Percentiles rank a stretch among this genome's conserved stretches.
These are phyloP conservation scores for Cerastoderma edule DNA, from an alignment of 2,888 invertebrate species.

Conservation along the genomic window DNA sequence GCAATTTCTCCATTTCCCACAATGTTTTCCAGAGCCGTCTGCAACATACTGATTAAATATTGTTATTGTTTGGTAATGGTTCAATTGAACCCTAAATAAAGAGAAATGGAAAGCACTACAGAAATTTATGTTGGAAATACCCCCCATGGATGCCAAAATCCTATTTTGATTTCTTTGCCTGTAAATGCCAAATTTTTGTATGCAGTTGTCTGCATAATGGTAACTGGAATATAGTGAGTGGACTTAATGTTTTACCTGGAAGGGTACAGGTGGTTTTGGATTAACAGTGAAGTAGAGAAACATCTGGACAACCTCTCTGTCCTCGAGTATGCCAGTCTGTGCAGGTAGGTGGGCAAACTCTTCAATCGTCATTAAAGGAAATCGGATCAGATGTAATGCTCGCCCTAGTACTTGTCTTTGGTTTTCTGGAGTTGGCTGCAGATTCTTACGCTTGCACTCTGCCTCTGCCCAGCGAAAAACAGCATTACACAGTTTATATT, in stretches of 20 bases:
- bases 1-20: no score
- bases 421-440: slow-evolving; percentile 88
- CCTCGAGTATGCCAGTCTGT: slow-evolving; percentile 89
- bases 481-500: slow-evolving; percentile 90
- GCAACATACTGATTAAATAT: no score
- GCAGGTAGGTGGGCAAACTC: slow-evolving; percentile 90
- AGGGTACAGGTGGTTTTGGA: slow-evolving; percentile 90
- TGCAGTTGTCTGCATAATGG: no score
- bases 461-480: slow-evolving; percentile 82
- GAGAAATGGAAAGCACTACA: no score
- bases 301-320: slow-evolving; percentile 89
- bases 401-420: slow-evolving; percentile 89
- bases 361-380: slow-evolving; percentile 93
- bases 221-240: no score
- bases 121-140: no score
- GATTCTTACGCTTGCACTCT: slow-evolving; percentile 89
- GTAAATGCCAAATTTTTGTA: no score
- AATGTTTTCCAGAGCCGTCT: no score
- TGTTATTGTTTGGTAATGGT: no score
- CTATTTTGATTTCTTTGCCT: no score
- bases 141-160: no score
- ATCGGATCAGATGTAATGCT: slow-evolving; percentile 90
- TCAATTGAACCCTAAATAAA: no score
- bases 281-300: slow-evolving; percentile 87
- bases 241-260: slow-evolving; percentile 83